A percentile compares a stretch with the other conserved stretches of the same genome.
Evolutionary conservation across 2,888 invertebrate genomes (phyloP).

Genomic region (Athalia circularis): DNA sequence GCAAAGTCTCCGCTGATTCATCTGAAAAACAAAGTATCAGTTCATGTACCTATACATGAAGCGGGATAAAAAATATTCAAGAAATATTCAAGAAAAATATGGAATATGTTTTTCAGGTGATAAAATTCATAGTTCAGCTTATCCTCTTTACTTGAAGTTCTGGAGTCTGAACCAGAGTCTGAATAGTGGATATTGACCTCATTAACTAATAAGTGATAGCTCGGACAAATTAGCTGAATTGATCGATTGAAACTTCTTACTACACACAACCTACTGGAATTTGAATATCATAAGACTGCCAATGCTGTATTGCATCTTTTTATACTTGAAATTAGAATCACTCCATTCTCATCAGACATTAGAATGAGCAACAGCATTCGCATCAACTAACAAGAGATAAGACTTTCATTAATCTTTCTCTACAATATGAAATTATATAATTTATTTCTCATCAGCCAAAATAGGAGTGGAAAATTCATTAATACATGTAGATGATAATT

Average conservation of each 20-base stretch:
- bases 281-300: background rate
- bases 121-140: no score
- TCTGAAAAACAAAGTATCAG: constrained; percentile 64
- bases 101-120: background rate
- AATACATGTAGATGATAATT: no score
- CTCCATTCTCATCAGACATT: background rate
- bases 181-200: no score
- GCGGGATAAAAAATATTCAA: background rate
- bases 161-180: no score
- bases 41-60: background rate
- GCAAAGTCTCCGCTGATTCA: constrained; percentile 76
- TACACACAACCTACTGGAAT: background rate
- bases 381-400: background rate
- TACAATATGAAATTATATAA: background rate
- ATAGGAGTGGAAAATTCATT: no score
- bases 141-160: no score
- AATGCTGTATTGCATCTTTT: background rate
- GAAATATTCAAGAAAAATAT: background rate
- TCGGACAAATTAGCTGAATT: no score
- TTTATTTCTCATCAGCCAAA: no score
- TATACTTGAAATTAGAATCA: background rate
- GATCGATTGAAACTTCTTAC: background rate
- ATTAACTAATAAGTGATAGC: no score
- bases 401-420: background rate
- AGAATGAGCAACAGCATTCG: background rate